Evolutionary conservation across 2,113 vertebrate genomes (phyloP).

Genomic region (Callipepla californica): DNA sequence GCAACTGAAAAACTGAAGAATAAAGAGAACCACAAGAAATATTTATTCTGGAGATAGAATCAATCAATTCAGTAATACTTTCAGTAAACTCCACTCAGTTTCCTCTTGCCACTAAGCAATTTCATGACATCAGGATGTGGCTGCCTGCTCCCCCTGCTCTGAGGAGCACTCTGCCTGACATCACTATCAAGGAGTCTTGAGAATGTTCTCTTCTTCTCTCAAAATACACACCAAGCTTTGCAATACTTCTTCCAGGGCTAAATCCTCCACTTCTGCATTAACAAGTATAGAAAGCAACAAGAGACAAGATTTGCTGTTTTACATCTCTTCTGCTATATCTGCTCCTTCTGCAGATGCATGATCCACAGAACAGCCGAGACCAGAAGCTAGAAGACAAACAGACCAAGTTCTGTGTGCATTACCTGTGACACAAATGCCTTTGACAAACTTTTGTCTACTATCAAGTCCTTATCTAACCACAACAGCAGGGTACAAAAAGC

Average conservation of each 20-base stretch:
- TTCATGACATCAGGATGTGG: not conserved
- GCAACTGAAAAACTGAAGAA: not conserved
- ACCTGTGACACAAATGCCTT: not conserved
- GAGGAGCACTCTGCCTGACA: not conserved
- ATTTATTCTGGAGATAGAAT: not conserved
- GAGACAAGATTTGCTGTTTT: not conserved
- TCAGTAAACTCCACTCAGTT: not conserved
- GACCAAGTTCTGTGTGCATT: not conserved
- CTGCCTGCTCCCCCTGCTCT: not conserved
- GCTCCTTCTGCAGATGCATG: not conserved
- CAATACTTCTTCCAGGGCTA: not conserved
- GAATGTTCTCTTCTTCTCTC: not conserved
- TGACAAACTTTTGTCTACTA: not conserved
- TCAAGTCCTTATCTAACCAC: slow-evolving; percentile 26
- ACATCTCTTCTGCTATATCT: not conserved
- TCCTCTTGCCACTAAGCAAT: not conserved
- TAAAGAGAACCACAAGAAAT: not conserved
- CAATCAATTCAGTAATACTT: not conserved
- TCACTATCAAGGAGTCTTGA: not conserved
- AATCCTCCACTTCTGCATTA: not conserved
- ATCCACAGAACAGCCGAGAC: not conserved
- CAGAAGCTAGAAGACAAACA: not conserved
- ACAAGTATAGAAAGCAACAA: not conserved
- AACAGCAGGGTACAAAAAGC: not conserved
- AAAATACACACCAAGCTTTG: not conserved